Conservation (phyloP, 2,113 vertebrate species). For the Boleophthalmus pectinirostris region DNA sequence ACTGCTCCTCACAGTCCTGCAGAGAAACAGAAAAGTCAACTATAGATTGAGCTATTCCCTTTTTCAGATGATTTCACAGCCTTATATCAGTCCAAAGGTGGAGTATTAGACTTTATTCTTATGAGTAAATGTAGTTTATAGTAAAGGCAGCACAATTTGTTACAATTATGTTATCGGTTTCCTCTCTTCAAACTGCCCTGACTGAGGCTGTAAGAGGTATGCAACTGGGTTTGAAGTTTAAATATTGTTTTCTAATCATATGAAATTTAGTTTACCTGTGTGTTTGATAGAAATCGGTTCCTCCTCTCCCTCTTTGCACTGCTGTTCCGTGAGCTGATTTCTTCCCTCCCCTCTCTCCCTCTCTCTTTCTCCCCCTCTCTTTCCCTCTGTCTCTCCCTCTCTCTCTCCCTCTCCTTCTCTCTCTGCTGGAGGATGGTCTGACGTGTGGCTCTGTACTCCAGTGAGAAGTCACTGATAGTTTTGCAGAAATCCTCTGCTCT, state of each 20-base stretch:
- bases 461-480: slow-evolving; percentile 78
- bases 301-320: slow-evolving; percentile 35
- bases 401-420: slow-evolving; percentile 54
- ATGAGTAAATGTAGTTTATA: no score
- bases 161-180: no score
- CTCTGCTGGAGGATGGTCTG: slow-evolving; percentile 69
- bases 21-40: not conserved
- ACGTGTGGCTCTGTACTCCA: slow-evolving; percentile 73
- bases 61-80: no score
- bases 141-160: no score
- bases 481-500: slow-evolving; percentile 75
- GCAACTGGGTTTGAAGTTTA: no score
- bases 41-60: no score
- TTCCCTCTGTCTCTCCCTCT: slow-evolving; percentile 45
- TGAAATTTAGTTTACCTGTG: slow-evolving; percentile 24
- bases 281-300: slow-evolving; percentile 13
- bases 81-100: no score
- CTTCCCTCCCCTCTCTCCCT: slow-evolving; percentile 16
- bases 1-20: slow-evolving; percentile 66
- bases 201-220: no score
- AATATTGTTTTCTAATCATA: no score
- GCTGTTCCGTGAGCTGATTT: not conserved
- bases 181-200: no score
- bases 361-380: not conserved
- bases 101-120: no score